Conservation (phyloP, 2,888 invertebrate species). For the Heliconius hortense region DNA sequence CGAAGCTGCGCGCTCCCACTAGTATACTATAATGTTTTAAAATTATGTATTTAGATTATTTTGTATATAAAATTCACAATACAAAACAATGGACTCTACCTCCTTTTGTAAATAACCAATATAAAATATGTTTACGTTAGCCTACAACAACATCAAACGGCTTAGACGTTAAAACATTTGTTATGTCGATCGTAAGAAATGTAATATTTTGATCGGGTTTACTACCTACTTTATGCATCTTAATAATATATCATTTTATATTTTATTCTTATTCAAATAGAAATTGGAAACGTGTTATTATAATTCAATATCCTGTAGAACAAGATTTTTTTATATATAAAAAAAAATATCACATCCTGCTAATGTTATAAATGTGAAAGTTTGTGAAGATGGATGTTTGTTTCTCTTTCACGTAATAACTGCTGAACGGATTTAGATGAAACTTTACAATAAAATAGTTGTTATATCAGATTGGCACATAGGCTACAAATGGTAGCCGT, state of each 20-base stretch:
- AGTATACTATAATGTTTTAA: too few species aligned
- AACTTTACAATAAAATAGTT: too few species aligned
- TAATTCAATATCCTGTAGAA: background rate
- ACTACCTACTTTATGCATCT: constrained; percentile 12
- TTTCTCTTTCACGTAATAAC: too few species aligned
- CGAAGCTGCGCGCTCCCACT: too few species aligned
- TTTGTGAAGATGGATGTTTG: too few species aligned
- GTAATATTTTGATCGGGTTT: constrained; percentile 15
- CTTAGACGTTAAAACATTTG: constrained; percentile 13
- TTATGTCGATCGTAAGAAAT: constrained; percentile 27
- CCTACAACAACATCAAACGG: constrained; percentile 20
- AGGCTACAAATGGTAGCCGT: too few species aligned
- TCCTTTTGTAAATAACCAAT: background rate
- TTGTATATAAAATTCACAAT: background rate
- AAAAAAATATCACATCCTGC: too few species aligned
- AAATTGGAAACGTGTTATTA: background rate
- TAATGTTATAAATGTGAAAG: too few species aligned
- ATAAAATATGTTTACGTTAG: constrained; percentile 12
- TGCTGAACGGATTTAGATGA: too few species aligned
- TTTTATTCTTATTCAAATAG: background rate
- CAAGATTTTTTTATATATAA: too few species aligned
- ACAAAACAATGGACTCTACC: background rate
- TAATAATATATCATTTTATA: constrained; percentile 7
- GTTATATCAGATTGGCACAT: too few species aligned
- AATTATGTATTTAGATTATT: background rate